phyloP scores from a whole-genome alignment of 2,888 invertebrate genomes.

The Pandemis cinnamomeana region DNA sequence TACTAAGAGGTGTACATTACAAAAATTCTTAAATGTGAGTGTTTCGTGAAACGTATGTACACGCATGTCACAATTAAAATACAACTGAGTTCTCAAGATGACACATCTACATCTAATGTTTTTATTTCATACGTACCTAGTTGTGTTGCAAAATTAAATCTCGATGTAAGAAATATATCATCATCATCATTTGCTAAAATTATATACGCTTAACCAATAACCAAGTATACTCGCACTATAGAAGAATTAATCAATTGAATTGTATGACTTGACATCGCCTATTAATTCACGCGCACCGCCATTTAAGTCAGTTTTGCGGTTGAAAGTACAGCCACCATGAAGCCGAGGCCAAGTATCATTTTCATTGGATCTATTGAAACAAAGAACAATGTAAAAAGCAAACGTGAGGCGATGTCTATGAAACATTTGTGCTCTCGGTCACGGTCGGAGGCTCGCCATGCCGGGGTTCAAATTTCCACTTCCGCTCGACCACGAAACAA shows the following conservation, averaged over 20 bases:
- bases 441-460: conserved; percentile 73
- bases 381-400: conserved; percentile 65
- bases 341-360: conserved; percentile 52
- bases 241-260: background rate
- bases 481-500: conserved; percentile 77
- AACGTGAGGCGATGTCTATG: conserved; percentile 64
- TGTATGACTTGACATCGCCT: conserved; percentile 10
- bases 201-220: background rate
- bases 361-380: conserved; percentile 58
- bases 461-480: conserved; percentile 78
- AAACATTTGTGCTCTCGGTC: conserved; percentile 76
- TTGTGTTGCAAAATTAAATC: too few relatives aligned
- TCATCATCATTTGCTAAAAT: too few relatives aligned
- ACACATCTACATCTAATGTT: too few relatives aligned
- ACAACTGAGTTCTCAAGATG: background rate
- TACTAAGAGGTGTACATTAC: background rate
- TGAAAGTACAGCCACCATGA: conserved; percentile 43
- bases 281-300: conserved; percentile 28
- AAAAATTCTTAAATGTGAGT: background rate
- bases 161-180: too few relatives aligned
- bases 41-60: too few relatives aligned
- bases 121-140: too few relatives aligned
- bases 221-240: background rate
- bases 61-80: background rate
- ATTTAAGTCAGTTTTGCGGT: conserved; percentile 42